Base-by-base conservation (phyloP, 2,888 invertebrate genomes). In the Neoaliturus tenellus region DNA sequence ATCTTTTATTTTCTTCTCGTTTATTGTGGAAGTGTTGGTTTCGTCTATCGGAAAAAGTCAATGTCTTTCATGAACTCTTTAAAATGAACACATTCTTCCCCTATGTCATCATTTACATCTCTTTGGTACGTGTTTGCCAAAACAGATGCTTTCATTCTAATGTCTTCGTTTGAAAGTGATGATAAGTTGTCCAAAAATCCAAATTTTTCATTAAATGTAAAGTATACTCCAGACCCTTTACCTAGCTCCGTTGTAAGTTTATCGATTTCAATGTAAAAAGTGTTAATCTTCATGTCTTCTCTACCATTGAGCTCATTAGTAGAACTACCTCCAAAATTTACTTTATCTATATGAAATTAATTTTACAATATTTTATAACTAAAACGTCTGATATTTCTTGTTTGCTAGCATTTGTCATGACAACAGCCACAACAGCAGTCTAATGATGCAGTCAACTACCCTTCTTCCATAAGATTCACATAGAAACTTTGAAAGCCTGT, bases 21-120 rank as follows among this genome's bases (percentile, higher is more conserved):
- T 28, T 28, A 58, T 17, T 20, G 12, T 33, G 41, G 2, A 28
- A 67, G 6, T 67, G 14, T 69, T n/a, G 28, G 28, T 69, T 20
- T 69, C 17, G 10, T 69, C 69, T 69, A 2, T 33, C n/a, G n/a
- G 25, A 58, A 58, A 58, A 58, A 17, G 58, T 12, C 58, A 58
- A 48, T 78, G 31, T 48, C 78, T 48, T 78, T 48, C 48, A 78
- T 51, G 51, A 78, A 78, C 25, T 33, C 51, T 48, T 78, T 78
- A 51, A 48, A 75, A 17, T 75, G 23, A 8, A 44, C 28, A 48
- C 48, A 78, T 51, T 51, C 41, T 78, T 48, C 51, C 12, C 48
- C 48, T 51, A 78, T 44, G 48, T 78, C 51, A 41, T 31, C 44
- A 51, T 48, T 20, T 12, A 48, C 48, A 51, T 78, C 78, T 4